Evolutionary conservation across 1,140 invertebrate genomes (phyloP), one percentile per base, ranked within the genome.

Genomic region (Hypothenemus hampei): DNA sequence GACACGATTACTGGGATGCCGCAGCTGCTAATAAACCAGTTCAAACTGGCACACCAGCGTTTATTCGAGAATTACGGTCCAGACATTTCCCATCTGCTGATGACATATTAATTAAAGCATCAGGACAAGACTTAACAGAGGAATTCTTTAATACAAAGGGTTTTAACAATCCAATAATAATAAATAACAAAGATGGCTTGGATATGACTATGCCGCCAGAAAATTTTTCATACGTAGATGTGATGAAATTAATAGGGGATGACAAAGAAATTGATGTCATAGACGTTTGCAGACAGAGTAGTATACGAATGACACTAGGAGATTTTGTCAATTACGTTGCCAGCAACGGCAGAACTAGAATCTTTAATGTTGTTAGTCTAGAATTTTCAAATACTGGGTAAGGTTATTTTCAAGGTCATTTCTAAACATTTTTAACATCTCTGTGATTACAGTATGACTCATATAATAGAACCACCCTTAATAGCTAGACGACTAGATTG

Each of bases 321-420:
- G 89, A 93, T 66, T 93, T 89, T 73, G 83, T 88, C 40, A 84
- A 88, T 63, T 93, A 93, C 74, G 93, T 85, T 69, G 85, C 85
- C 62, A 84, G 81, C 68, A 79, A 84, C 22, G 80, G 80, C 45
- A 77, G 87, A 66, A 80, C 78, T 11, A 81, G 85, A 65, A 82
- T 92, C 20, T 80, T 89, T 22, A 94, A 95, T 75, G 83, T 92
- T 13, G 89, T 94, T 64, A 93, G 90, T 69, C 76, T 94, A 47
- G 91, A 94, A 75, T 91, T 94, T 69, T 86, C 85, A 26, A 84
- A 88, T 55, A 92, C 89, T 53, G 81, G 81, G 88, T 91, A 75
- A 77, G 77, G 8, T 31, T 31, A 11, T 31, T 11, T 31, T 8
- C 13, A 13, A 3, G 13, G 13, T 13, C 26, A 31, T 31, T 31